Evolutionary conservation across 1,140 invertebrate genomes (phyloP), one percentile per base, ranked within the genome.

Genomic region (Heliothis subflexa): DNA sequence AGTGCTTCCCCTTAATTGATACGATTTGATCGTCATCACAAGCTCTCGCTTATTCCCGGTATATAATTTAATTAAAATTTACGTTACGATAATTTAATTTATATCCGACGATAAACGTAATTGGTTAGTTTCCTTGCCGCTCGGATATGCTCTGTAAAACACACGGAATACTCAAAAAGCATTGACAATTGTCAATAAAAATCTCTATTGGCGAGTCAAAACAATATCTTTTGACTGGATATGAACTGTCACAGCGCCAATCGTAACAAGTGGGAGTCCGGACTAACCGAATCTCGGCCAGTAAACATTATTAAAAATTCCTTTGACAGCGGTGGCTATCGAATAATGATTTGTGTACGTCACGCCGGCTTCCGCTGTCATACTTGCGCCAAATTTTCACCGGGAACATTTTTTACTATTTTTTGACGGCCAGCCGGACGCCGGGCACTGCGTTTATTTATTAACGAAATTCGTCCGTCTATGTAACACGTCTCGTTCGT

Each of bases 251-350:
- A 70, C 21, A 76, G 72, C 66, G 33, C 14, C 71, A 66, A 79
- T 74, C 45, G 71, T 80, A 77, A 88, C 87, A 89, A 91, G 81
- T 91, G 87, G 85, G 85, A 87, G 84, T 78, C 80, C 61, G 70
- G 52, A 75, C 81, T 80, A 82, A 86, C 86, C 85, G 86, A 92
- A 92, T 93, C 89, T 93, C 88, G 81, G 85, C 77, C 77, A 84
- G 84, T 87, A 87, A 85, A 85, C 85, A 85, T 86, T 91, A 94
- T 94, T 94, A 94, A 94, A 94, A 94, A 94, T 94, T 94, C 91
- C 86, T 94, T 94, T 94, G 91, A 89, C 87, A 90, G 86, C 84
- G 81, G 88, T 88, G 86, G 79, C 88, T 86, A 89, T 93, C 91
- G 86, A 93, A 90, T 93, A 92, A 93, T 93, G 91, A 93, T 93